These are phyloP conservation scores for Diphyllodes magnificus DNA, from an alignment of 2,113 vertebrate species.

Conservation along the genomic window DNA sequence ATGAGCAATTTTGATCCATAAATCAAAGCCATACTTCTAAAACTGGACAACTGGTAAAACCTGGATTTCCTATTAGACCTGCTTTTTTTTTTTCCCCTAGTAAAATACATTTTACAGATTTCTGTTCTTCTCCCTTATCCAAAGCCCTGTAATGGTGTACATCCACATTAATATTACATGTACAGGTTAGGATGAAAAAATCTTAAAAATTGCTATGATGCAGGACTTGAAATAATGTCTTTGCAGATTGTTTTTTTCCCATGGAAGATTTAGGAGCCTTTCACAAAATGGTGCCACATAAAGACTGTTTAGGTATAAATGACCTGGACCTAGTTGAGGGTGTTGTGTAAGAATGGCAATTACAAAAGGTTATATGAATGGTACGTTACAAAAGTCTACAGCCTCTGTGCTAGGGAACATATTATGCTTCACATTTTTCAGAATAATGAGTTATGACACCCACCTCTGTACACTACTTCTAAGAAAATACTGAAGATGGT, in stretches of 20 bases:
- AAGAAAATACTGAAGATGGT: background rate
- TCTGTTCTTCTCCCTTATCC: background rate
- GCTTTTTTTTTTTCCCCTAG: background rate
- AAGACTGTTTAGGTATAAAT: background rate
- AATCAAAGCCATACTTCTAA: conserved; percentile 73
- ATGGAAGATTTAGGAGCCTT: background rate
- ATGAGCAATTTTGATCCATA: conserved; percentile 76
- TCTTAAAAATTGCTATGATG: background rate
- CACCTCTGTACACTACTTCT: background rate
- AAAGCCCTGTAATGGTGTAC: background rate
- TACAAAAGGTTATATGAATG: background rate
- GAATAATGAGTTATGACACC: background rate
- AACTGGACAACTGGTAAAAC: conserved; percentile 59
- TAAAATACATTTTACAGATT: background rate
- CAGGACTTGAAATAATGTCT: conserved; percentile 5
- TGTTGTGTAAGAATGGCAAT: background rate
- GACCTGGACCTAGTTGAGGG: background rate
- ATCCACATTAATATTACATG: background rate
- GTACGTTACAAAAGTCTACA: background rate
- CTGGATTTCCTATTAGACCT: conserved; percentile 45
- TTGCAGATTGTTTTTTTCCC: background rate
- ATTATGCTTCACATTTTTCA: background rate
- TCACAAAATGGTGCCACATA: background rate
- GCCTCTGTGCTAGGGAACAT: background rate
- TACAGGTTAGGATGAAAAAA: background rate